phyloP scores from a whole-genome alignment of 2,113 vertebrate genomes.

The Alces alces region DNA sequence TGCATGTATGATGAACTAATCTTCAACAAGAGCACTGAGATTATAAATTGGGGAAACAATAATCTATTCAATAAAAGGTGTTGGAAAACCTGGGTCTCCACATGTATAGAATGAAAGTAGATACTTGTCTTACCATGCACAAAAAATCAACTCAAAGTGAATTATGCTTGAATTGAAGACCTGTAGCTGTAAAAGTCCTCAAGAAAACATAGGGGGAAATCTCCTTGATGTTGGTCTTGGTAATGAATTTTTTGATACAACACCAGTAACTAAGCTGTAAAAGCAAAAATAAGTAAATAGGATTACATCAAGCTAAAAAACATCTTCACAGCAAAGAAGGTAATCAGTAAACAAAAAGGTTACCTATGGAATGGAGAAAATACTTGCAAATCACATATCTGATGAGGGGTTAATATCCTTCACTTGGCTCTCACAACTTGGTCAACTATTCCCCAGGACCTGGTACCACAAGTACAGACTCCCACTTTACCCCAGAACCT shows the following conservation, averaged over 20 bases:
- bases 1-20: neutral
- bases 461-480: neutral
- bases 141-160: neutral
- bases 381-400: neutral
- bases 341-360: neutral
- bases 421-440: neutral
- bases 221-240: neutral
- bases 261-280: neutral
- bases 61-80: neutral
- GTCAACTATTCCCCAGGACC: neutral
- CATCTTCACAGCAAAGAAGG: neutral
- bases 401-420: neutral
- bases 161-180: neutral
- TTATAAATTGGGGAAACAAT: neutral
- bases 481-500: neutral
- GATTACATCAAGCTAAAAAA: neutral
- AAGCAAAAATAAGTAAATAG: neutral
- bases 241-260: neutral
- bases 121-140: neutral
- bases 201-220: neutral
- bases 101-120: neutral
- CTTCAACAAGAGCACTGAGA: neutral
- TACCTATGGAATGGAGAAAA: neutral
- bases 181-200: neutral
- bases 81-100: neutral